A percentile compares a stretch with the other conserved stretches of the same genome.
These are phyloP conservation scores for Rhynchonycteris naso DNA, from an alignment of 2,797 vertebrate species.

Conservation along the genomic window DNA sequence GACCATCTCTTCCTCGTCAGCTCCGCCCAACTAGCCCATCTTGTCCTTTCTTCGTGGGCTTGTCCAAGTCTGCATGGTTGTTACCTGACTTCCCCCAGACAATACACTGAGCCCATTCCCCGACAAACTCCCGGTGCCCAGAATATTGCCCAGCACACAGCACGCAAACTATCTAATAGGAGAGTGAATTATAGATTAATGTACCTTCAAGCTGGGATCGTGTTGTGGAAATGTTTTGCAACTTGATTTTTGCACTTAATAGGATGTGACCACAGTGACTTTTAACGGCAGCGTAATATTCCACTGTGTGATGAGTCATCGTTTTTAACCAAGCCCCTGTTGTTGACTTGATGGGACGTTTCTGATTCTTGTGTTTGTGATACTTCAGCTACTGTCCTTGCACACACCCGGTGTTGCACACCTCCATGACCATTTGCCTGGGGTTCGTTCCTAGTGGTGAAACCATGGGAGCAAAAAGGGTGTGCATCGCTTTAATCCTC, in stretches of 20 bases:
- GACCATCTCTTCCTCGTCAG: not conserved
- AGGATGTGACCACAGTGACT: not conserved
- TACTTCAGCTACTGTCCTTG: not conserved
- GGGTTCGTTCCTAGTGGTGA: not conserved
- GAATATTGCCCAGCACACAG: too few relatives aligned
- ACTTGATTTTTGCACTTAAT: not conserved
- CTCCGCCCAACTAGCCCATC: not conserved
- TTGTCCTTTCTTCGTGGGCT: not conserved
- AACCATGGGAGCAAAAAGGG: not conserved
- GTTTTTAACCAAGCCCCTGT: not conserved
- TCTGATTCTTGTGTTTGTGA: not conserved
- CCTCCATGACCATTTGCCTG: not conserved
- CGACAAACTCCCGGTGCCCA: not conserved
- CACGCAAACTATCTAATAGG: not conserved
- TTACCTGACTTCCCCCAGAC: not conserved
- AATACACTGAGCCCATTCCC: not conserved
- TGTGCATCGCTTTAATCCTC: not conserved
- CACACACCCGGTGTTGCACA: not conserved
- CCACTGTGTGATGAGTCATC: accelerated
- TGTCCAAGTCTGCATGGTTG: not conserved
- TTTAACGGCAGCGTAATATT: not conserved
- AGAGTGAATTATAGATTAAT: not conserved
- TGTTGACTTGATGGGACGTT: not conserved
- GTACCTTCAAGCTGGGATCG: not conserved
- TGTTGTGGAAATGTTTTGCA: not conserved